Conservation (phyloP, 2,797 vertebrate genomes). For the Hippopotamyrus pictus region DNA sequence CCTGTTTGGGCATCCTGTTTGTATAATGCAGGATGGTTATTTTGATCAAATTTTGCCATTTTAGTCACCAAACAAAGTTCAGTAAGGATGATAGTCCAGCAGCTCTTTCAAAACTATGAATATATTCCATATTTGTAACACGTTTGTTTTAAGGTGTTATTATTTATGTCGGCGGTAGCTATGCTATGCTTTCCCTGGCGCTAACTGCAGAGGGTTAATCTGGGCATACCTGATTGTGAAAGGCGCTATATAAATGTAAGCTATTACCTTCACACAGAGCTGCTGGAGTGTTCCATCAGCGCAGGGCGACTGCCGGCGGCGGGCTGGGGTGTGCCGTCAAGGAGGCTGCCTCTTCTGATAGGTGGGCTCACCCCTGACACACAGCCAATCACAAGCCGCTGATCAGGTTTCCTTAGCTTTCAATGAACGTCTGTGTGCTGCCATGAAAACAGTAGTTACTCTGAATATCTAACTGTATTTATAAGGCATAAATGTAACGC, state of each 20-base stretch:
- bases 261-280: slow-evolving; percentile 22
- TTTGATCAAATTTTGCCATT: background rate
- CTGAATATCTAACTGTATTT: background rate
- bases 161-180: background rate
- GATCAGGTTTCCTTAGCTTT: background rate
- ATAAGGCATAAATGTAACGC: background rate
- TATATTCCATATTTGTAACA: background rate
- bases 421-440: background rate
- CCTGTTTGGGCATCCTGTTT: background rate
- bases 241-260: background rate
- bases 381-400: background rate
- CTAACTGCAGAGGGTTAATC: background rate
- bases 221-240: background rate
- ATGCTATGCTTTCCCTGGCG: background rate
- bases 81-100: background rate
- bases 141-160: background rate
- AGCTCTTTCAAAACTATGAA: background rate
- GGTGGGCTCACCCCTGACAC: slow-evolving; percentile 10
- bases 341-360: slow-evolving; percentile 23
- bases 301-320: slow-evolving; percentile 26
- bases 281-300: slow-evolving; percentile 39
- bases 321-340: slow-evolving; percentile 27
- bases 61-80: background rate
- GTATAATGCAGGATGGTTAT: background rate
- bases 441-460: background rate